Conservation (phyloP, 2,797 vertebrate species). For the Schizopygopsis pylzovi region DNA sequence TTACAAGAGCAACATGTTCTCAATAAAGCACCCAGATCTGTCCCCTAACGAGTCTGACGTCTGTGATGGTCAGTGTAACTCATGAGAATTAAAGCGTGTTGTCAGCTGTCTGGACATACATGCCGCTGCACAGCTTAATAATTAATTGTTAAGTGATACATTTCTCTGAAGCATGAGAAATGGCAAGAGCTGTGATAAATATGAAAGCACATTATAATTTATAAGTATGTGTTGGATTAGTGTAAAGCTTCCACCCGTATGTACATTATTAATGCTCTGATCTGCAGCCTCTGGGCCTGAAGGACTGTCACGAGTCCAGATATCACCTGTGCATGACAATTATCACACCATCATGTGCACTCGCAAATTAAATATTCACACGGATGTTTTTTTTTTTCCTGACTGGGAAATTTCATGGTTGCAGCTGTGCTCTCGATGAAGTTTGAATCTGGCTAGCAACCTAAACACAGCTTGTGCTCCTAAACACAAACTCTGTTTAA, state of each 20-base stretch:
- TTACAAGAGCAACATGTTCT: background rate
- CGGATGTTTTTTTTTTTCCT: too few species aligned
- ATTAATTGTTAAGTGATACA: constrained; percentile 84
- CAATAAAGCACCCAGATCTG: background rate
- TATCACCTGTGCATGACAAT: constrained; percentile 18
- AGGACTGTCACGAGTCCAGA: constrained; percentile 19
- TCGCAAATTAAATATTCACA: constrained; percentile 20
- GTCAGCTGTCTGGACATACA: constrained; percentile 75
- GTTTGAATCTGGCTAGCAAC: background rate
- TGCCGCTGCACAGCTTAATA: constrained; percentile 81
- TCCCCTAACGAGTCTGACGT: background rate
- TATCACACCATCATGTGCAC: background rate
- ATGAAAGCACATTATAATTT: constrained; percentile 80
- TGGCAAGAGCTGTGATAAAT: constrained; percentile 77
- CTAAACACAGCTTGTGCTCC: too few species aligned
- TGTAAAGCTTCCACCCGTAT: constrained; percentile 72
- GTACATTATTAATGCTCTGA: constrained; percentile 78
- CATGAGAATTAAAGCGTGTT: background rate
- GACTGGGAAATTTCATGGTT: background rate
- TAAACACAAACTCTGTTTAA: too few species aligned
- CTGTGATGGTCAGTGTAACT: background rate
- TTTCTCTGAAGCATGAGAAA: constrained; percentile 79
- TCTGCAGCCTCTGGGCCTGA: constrained; percentile 60
- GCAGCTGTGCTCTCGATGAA: background rate
- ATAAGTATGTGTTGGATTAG: constrained; percentile 81